phyloP scores from a whole-genome alignment of 2,888 invertebrate genomes.

The Uropetala carovei region DNA sequence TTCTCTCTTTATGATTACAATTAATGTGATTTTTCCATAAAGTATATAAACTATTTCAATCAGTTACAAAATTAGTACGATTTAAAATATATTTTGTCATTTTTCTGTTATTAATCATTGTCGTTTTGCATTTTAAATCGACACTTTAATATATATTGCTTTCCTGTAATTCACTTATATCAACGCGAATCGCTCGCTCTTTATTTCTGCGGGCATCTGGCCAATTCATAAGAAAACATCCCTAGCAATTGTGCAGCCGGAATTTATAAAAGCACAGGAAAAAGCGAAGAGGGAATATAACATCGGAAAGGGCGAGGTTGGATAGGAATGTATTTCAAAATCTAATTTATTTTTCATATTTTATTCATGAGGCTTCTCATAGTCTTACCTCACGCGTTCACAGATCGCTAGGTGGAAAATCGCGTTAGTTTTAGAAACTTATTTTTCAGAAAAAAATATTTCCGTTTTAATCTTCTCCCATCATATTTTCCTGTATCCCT shows the following conservation, averaged over 20 bases:
- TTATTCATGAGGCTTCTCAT: slow-evolving; percentile 60
- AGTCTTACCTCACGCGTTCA: slow-evolving; percentile 58
- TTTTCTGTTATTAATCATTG: no score
- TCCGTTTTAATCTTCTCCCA: slow-evolving; percentile 57
- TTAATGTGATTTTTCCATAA: no score
- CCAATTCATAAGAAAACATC: slow-evolving; percentile 7
- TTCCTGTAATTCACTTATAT: no score
- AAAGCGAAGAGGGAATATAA: slow-evolving; percentile 7
- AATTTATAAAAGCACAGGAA: neutral
- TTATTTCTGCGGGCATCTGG: neutral
- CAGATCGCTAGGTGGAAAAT: slow-evolving; percentile 64
- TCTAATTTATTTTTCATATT: slow-evolving; percentile 64
- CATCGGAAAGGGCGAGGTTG: neutral
- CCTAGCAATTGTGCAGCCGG: slow-evolving; percentile 5
- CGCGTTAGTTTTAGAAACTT: slow-evolving; percentile 61
- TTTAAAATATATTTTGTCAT: no score
- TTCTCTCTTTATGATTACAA: no score
- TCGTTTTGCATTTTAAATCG: no score
- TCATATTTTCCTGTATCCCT: slow-evolving; percentile 61
- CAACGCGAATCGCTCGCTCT: neutral
- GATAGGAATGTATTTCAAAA: slow-evolving; percentile 38
- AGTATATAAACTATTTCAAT: no score
- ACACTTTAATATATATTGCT: no score
- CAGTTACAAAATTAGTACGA: no score
- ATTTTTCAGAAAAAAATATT: slow-evolving; percentile 60